phyloP scores from a whole-genome alignment of 1,140 invertebrate genomes.

The Leptinotarsa undecemlineata region DNA sequence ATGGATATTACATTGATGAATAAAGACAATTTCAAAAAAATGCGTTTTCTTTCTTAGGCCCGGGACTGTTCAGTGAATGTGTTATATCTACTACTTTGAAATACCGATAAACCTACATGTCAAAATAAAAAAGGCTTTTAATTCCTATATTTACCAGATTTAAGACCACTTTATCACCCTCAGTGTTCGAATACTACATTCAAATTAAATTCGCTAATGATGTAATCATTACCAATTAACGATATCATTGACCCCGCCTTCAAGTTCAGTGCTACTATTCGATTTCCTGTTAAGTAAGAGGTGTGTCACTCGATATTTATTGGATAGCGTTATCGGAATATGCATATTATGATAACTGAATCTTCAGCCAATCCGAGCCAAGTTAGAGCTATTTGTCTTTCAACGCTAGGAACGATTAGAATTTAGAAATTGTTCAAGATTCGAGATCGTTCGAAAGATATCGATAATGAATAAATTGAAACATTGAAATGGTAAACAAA shows the following conservation, averaged over 20 bases:
- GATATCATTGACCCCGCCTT: slow-evolving; percentile 18
- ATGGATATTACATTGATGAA: no score
- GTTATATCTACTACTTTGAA: no score
- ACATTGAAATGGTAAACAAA: not conserved
- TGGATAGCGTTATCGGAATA: slow-evolving; percentile 7
- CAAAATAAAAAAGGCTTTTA: not conserved
- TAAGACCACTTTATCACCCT: not conserved
- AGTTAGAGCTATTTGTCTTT: not conserved
- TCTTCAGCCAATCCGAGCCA: not conserved
- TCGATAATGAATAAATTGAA: not conserved
- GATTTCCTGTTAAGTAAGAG: slow-evolving; percentile 12
- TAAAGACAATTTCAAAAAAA: not conserved
- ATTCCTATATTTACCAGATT: not conserved
- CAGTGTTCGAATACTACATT: no score
- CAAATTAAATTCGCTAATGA: not conserved
- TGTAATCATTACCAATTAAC: not conserved
- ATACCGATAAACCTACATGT: not conserved
- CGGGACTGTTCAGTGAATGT: no score
- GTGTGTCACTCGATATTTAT: slow-evolving; percentile 8
- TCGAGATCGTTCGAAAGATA: no score
- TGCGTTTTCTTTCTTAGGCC: no score
- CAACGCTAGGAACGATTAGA: not conserved
- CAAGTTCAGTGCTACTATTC: slow-evolving; percentile 13
- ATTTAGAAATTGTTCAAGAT: no score
- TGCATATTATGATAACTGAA: slow-evolving; percentile 9